Evolutionary conservation across 2,113 vertebrate genomes (phyloP), one percentile per base, ranked within the genome.

Genomic region (Neodontobutis hainanensis): DNA sequence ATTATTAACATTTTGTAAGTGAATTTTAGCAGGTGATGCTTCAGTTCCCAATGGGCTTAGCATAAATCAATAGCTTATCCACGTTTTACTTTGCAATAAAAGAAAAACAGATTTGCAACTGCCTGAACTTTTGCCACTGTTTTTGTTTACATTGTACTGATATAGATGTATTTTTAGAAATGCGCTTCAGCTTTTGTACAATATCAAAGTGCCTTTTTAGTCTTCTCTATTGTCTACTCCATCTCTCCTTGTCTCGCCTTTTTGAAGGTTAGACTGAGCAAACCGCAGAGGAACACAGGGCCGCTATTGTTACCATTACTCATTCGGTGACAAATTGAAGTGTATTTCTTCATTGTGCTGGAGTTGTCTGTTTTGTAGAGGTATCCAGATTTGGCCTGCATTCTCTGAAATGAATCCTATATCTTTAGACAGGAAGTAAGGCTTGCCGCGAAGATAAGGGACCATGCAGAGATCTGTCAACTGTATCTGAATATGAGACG

Each of bases 401-500:
- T 73, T 64, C 70, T 83, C 76, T 77, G 80, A 77, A 80, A 65
- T 61, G 45, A 83, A 80, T 68, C 79, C 68, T 65, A 8, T 70
- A 70, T 75, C 61, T 35, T 77, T 42, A 81, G 70, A 77, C 68
- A 67, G 82, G 82, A 86, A 84, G 70, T 69, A 52, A 61, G 57
- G 69, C 71, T 80, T 47, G 6, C 77, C 55, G 36, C 82, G 78
- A 46, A 72, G 84, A 87, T 82, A 85, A 83, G 68, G 76, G 40
- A 55, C 60, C 53, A 38, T 19, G 62, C 65, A 40, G 56, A 69
- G 77, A 79, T 84, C 65, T 75, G 82, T 77, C 78, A 80, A 32
- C 69, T 57, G 52, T 63, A 77, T 82, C 71, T 83, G 69, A 87
- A 87, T 77, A 82, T 75, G 81, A 88, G 83, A 87, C 67, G 42